A percentile compares a stretch with the other conserved stretches of the same genome.
Evolutionary conservation across 2,888 invertebrate species (phyloP).

Genomic region (Hyalella azteca): DNA sequence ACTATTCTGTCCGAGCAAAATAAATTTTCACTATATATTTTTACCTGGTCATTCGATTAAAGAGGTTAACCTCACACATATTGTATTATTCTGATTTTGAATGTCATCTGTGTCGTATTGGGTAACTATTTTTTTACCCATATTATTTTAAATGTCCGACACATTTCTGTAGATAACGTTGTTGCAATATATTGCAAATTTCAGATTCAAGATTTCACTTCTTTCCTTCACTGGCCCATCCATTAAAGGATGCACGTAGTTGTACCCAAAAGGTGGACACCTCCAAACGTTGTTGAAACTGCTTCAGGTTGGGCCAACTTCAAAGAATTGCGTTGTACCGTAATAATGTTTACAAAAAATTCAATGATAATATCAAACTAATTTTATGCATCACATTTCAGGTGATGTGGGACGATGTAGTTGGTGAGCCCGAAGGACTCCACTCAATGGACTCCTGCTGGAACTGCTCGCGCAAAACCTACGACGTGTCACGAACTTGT

Average conservation of each 20-base stretch:
- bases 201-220: neutral
- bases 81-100: too few relatives aligned
- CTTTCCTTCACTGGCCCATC: neutral
- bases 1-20: too few relatives aligned
- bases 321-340: neutral
- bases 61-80: too few relatives aligned
- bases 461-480: constrained; percentile 73
- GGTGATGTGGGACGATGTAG: constrained; percentile 65
- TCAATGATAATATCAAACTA: neutral
- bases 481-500: constrained; percentile 71
- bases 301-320: neutral
- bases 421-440: constrained; percentile 73
- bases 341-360: neutral
- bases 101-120: too few relatives aligned
- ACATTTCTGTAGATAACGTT: too few relatives aligned
- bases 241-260: neutral
- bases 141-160: too few relatives aligned
- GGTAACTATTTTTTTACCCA: too few relatives aligned
- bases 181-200: too few relatives aligned
- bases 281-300: neutral
- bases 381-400: constrained; percentile 44
- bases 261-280: neutral
- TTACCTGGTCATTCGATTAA: too few relatives aligned
- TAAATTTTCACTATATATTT: too few relatives aligned
- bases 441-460: constrained; percentile 75